Evolutionary conservation across 2,888 invertebrate genomes (phyloP), one percentile per base, ranked within the genome.

Genomic region (Athalia cordata): DNA sequence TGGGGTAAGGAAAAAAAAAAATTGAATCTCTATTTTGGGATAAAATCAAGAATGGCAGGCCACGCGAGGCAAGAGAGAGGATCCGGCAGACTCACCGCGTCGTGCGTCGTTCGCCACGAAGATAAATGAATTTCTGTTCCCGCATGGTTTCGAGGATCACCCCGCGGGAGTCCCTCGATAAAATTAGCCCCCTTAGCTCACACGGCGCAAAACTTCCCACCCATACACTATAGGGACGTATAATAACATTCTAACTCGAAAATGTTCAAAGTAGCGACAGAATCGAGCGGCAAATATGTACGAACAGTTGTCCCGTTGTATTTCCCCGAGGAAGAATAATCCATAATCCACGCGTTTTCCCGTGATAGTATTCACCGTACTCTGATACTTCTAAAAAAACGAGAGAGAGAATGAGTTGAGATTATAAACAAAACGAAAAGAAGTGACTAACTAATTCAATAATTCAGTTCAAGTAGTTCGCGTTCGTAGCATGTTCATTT

Each of bases 121-220:
- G 67, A 67, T 67, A 67, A 67, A 67, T 67, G 67, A 67, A 67
- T 68, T 68, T 64, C 11, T 6, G 43, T 5, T 29, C 45, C 5
- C 6, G 7, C 64, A 5, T 45, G 64, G 45, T 43, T 29, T 6
- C 7, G 62, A 45, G 64, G 64, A 64, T 64, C 45, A 64, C 8
- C 64, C n/a, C 64, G 9, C 45, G 9, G 45, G 11, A 43, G 15
- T 29, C 45, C 43, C 45, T 64, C 45, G 64, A 64, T 64, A 64
- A 64, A 64, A 64, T 64, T 11, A 64, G 45, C 9, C 64, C 45
- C 45, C 29, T 45, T 11, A 45, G 6, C 59, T 59, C 45, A 11
- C 64, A 15, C 13, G 29, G 62, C 29, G 43, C 43, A 15, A n/a
- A 62, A 43, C 3, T 29, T 8, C 61, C 4, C 43, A 29, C 29